Evolutionary conservation across 2,888 invertebrate genomes (phyloP).

Genomic region (Hemithea aestivaria): DNA sequence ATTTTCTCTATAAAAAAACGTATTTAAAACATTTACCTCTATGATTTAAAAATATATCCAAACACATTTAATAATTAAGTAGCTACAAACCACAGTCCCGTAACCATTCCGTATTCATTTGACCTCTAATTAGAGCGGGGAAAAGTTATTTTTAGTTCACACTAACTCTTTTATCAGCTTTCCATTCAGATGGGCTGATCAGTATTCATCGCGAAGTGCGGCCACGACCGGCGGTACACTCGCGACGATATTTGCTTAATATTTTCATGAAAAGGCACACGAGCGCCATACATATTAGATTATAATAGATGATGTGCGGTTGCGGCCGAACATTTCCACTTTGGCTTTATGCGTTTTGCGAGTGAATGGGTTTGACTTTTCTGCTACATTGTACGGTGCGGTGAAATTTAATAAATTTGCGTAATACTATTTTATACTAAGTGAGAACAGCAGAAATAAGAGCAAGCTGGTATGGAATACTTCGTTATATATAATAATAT

Average conservation of each 20-base stretch:
- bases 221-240: slow-evolving; percentile 35
- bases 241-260: slow-evolving; percentile 58
- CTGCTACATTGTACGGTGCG: not conserved
- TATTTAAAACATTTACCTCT: too few species aligned
- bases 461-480: too few species aligned
- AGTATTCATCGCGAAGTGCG: slow-evolving; percentile 29
- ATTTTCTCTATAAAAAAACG: too few species aligned
- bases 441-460: too few species aligned
- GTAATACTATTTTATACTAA: too few species aligned
- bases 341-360: slow-evolving; percentile 22
- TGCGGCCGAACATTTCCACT: slow-evolving; percentile 45
- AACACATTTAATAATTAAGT: too few species aligned
- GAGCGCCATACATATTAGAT: slow-evolving; percentile 55
- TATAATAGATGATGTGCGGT: slow-evolving; percentile 57
- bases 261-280: slow-evolving; percentile 58
- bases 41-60: too few species aligned
- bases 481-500: too few species aligned
- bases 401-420: too few species aligned
- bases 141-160: slow-evolving; percentile 20
- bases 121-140: too few species aligned
- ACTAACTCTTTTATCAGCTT: slow-evolving; percentile 10
- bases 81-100: too few species aligned
- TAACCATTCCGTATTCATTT: too few species aligned
- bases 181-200: slow-evolving; percentile 9
- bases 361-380: not conserved